These are phyloP conservation scores for Hoplodrina ambigua DNA, from an alignment of 2,888 invertebrate genomes.

Conservation along the genomic window DNA sequence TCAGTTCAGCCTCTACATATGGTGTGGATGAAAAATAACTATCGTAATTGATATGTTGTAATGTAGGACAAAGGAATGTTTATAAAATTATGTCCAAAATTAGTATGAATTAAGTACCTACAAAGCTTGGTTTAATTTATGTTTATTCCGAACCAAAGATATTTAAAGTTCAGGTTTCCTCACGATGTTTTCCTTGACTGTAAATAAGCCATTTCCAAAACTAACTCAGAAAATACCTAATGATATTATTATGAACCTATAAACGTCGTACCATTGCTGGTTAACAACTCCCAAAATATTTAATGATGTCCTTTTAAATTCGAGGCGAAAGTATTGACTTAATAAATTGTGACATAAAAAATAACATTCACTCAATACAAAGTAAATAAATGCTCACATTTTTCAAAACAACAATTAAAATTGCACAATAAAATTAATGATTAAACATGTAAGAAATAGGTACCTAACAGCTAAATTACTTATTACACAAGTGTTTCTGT, in stretches of 20 bases:
- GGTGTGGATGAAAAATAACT: no score
- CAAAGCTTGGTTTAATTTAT: neutral
- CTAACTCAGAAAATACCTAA: neutral
- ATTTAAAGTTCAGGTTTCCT: neutral
- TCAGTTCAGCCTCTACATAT: no score
- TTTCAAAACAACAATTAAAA: conserved; percentile 2
- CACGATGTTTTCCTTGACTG: neutral
- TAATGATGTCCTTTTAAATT: neutral
- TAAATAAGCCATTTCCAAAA: neutral
- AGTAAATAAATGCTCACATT: neutral
- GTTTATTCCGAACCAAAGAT: neutral
- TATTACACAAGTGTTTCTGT: conserved; percentile 39
- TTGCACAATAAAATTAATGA: conserved; percentile 8
- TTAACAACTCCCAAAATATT: neutral
- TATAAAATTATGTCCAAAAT: neutral
- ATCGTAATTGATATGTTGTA: no score
- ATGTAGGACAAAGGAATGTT: neutral
- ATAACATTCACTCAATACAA: neutral
- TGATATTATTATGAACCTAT: no score
- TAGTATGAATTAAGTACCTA: neutral
- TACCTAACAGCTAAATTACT: conserved; percentile 27
- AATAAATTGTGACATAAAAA: neutral
- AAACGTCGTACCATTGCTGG: neutral
- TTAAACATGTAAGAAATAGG: conserved; percentile 27
- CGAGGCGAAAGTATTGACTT: neutral